Conservation (phyloP, 2,797 vertebrate species). For the Sebastes kiyomatsui region DNA sequence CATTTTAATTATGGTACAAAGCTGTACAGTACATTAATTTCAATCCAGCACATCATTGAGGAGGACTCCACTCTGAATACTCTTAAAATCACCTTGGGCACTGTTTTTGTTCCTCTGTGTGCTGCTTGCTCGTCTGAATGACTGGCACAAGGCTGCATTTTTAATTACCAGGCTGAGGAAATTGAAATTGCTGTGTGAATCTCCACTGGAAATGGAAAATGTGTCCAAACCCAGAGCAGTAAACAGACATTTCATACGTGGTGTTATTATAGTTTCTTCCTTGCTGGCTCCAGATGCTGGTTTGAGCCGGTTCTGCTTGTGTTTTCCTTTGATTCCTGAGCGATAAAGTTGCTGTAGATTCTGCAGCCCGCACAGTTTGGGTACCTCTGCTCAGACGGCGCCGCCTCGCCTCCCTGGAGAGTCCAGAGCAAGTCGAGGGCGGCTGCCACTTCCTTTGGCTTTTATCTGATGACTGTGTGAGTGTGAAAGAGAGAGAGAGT, state of each 20-base stretch:
- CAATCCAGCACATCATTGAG: neutral
- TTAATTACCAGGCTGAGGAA: slow-evolving; percentile 23
- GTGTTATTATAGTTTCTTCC: slow-evolving; percentile 14
- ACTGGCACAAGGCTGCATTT: slow-evolving; percentile 11
- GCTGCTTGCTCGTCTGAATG: neutral
- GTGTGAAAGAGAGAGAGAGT: slow-evolving; percentile 44
- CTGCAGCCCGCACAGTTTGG: slow-evolving; percentile 49
- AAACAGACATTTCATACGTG: slow-evolving; percentile 22
- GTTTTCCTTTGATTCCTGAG: slow-evolving; percentile 51
- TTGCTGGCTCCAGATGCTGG: slow-evolving; percentile 9
- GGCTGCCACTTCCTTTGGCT: slow-evolving; percentile 76
- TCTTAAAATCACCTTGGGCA: neutral
- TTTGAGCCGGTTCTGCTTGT: slow-evolving; percentile 28
- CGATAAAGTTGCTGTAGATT: slow-evolving; percentile 50
- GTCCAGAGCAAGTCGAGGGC: slow-evolving; percentile 70
- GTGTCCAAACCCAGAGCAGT: neutral
- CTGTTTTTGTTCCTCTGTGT: neutral
- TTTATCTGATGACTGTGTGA: slow-evolving; percentile 72
- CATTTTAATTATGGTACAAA: neutral
- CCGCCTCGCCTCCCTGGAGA: slow-evolving; percentile 71
- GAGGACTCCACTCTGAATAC: slow-evolving; percentile 1
- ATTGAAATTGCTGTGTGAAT: neutral
- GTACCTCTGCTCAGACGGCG: slow-evolving; percentile 71
- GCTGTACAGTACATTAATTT: neutral
- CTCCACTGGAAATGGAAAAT: neutral